Evolutionary conservation across 2,888 invertebrate genomes (phyloP), one percentile per base, ranked within the genome.

Genomic region (Orchesella flavescens): DNA sequence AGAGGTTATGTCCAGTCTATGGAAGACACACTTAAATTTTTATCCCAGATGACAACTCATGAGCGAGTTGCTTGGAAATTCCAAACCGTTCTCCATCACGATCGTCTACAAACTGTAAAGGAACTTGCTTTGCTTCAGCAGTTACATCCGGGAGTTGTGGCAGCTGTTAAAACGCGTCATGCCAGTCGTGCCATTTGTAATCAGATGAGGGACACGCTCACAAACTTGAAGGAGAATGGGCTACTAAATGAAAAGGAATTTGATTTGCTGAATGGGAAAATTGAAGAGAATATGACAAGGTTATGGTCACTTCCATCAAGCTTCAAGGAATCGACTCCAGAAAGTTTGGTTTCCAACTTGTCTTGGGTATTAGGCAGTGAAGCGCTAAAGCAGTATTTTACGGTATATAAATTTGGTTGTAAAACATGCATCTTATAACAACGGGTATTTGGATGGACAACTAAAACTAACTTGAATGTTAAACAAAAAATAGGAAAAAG

Each of bases 141-240:
- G 1, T 91, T 93, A 65, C 90, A 92, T 1, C 92, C 93, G 0
- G 92, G 92, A 91, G 93, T 93, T 0, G 93, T 93, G 0, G 92
- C 93, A 68, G 93, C 93, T 0, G 93, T 93, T 72, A 93, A 93
- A 89, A 93, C 93, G 0, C 90, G 92, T 4, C 93, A 93, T 87
- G 93, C 93, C 0, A 92, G 92, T 61, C 91, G 93, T 0, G 92
- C 92, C n/a, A 93, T 93, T 0, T 90, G 93, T 0, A 93, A 93
- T 86, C 92, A 92, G 90, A 90, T 93, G 87, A 87, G 92, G 17
- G 92, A 93, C 61, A 91, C 92, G 10, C 90, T 93, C 88, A 91
- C 92, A 84, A 90, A 91, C 61, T 89, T 93, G 23, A 92, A 92
- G 84, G 92, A 92, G 87, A 93, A 93, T 76, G 88, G 93, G 1